These are phyloP conservation scores for Crotalus tigris DNA, from an alignment of 2,113 vertebrate genomes.

Conservation along the genomic window DNA sequence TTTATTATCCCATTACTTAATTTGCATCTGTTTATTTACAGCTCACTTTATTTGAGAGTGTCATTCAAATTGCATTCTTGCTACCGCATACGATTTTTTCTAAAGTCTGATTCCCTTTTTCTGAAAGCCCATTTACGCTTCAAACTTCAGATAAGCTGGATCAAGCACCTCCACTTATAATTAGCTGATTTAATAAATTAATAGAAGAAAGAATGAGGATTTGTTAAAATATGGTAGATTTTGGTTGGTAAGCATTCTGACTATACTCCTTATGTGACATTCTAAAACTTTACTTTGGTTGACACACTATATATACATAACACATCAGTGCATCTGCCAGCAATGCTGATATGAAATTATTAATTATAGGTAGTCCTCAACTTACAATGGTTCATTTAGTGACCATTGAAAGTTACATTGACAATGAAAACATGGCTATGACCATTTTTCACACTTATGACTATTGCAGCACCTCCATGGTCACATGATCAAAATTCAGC, in stretches of 20 bases:
- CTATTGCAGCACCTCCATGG: background rate
- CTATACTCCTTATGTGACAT: background rate
- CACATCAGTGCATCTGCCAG: background rate
- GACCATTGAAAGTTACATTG: background rate
- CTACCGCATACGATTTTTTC: constrained; percentile 56
- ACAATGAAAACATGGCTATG: background rate
- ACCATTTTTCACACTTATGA: background rate
- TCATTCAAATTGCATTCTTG: constrained; percentile 57
- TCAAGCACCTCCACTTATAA: constrained; percentile 12
- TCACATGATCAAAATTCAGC: background rate
- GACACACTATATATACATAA: constrained; percentile 26
- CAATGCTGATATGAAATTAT: background rate
- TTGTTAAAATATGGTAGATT: constrained; percentile 33
- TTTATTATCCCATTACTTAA: constrained; percentile 47
- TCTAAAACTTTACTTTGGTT: background rate
- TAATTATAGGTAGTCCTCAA: background rate
- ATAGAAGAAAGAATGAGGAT: constrained; percentile 36
- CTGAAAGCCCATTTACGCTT: constrained; percentile 56
- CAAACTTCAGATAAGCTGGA: constrained; percentile 48
- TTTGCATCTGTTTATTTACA: constrained; percentile 42
- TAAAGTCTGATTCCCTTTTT: constrained; percentile 53
- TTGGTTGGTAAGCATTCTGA: constrained; percentile 19
- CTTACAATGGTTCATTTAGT: background rate
- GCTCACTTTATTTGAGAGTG: constrained; percentile 29
- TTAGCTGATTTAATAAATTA: constrained; percentile 49